Conservation (phyloP, 2,888 invertebrate genomes). For the Brachylomia viminalis region DNA sequence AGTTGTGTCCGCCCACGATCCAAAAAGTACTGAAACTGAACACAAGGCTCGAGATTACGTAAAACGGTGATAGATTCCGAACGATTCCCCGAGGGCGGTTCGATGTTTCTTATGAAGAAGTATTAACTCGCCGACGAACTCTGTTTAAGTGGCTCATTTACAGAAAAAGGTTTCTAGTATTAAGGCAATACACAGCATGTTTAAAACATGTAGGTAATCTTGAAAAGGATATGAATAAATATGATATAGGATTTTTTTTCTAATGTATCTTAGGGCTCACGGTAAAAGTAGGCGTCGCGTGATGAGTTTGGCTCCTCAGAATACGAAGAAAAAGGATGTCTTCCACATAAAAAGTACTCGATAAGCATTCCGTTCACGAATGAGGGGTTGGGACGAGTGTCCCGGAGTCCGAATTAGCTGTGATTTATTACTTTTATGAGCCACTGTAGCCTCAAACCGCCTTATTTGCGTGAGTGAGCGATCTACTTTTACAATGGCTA, state of each 20-base stretch:
- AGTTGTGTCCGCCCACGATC: slow-evolving; percentile 42
- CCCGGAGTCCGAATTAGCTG: slow-evolving; percentile 83
- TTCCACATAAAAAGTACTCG: slow-evolving; percentile 67
- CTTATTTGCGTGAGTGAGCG: slow-evolving; percentile 78
- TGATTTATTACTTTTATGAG: slow-evolving; percentile 87
- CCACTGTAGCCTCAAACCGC: slow-evolving; percentile 76
- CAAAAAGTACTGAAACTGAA: slow-evolving; percentile 49
- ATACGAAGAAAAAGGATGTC: slow-evolving; percentile 54
- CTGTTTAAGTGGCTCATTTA: slow-evolving; percentile 57
- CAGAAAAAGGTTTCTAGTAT: slow-evolving; percentile 49
- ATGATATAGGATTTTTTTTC: neutral
- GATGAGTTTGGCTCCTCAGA: slow-evolving; percentile 29
- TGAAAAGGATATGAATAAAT: slow-evolving; percentile 5
- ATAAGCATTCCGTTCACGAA: slow-evolving; percentile 86
- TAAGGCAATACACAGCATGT: slow-evolving; percentile 21
- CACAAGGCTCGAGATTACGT: slow-evolving; percentile 57
- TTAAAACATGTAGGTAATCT: slow-evolving; percentile 12
- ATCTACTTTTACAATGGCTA: slow-evolving; percentile 64
- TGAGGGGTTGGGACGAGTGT: slow-evolving; percentile 75
- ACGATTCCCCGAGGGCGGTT: slow-evolving; percentile 58
- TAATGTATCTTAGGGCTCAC: neutral
- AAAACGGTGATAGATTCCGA: slow-evolving; percentile 66
- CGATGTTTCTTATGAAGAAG: slow-evolving; percentile 60
- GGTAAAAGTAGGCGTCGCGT: neutral
- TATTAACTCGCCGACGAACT: slow-evolving; percentile 57